phyloP scores from a whole-genome alignment of 1,140 invertebrate genomes.

The Stegodyphus dumicola region DNA sequence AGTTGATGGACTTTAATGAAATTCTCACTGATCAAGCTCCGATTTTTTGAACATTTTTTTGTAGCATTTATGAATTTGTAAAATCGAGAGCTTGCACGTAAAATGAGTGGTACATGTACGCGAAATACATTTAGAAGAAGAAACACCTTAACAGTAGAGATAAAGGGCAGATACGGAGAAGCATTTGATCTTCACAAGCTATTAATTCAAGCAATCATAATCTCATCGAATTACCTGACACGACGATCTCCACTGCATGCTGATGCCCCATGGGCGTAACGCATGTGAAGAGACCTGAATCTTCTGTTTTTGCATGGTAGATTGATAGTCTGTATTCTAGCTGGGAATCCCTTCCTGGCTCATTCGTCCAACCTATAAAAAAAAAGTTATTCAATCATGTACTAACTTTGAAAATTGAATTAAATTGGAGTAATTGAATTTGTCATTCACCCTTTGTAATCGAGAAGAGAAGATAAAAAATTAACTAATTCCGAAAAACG shows the following conservation, averaged over 20 bases:
- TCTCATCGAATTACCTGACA: slow-evolving; percentile 73
- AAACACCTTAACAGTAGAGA: too few relatives aligned
- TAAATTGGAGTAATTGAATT: background rate
- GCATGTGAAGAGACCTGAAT: slow-evolving; percentile 84
- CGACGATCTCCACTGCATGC: slow-evolving; percentile 83
- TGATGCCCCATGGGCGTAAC: slow-evolving; percentile 81
- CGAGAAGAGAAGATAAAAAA: background rate
- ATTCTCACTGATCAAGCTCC: too few relatives aligned
- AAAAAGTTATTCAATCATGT: background rate
- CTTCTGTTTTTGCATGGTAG: slow-evolving; percentile 79
- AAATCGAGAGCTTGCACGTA: too few relatives aligned
- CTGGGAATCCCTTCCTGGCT: slow-evolving; percentile 79
- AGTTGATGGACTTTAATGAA: too few relatives aligned
- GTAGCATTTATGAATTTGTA: too few relatives aligned
- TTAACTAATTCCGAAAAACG: background rate
- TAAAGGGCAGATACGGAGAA: too few relatives aligned
- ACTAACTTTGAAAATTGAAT: background rate
- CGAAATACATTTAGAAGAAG: too few relatives aligned
- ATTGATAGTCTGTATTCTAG: slow-evolving; percentile 86
- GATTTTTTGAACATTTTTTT: too few relatives aligned
- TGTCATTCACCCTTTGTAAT: background rate
- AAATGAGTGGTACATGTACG: too few relatives aligned
- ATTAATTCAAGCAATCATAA: too few relatives aligned
- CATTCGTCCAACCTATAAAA: slow-evolving; percentile 77
- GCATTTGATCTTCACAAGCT: too few relatives aligned